Conservation (phyloP, 2,113 vertebrate species). For the Mustela nigripes region DNA sequence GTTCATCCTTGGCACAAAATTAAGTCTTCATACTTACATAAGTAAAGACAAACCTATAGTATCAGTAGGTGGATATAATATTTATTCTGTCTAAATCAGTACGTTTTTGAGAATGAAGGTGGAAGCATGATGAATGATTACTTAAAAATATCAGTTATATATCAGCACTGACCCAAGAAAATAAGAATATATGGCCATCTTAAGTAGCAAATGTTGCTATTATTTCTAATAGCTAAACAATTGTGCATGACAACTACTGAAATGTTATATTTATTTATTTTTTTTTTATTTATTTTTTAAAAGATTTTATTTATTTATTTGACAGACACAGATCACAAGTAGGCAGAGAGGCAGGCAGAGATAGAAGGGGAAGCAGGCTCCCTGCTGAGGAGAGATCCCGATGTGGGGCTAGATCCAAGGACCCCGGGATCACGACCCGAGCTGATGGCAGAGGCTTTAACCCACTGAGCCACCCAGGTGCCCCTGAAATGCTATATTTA, state of each 20-base stretch:
- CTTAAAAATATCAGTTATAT: neutral
- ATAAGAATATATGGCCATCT: neutral
- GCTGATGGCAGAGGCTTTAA: no score
- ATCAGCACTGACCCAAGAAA: neutral
- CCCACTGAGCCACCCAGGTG: no score
- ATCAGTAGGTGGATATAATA: neutral
- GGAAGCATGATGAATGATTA: neutral
- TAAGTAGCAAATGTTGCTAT: neutral
- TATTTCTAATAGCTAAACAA: neutral
- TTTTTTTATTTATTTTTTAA: no score
- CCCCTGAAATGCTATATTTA: constrained; percentile 8
- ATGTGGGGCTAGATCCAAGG: no score
- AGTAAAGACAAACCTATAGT: neutral
- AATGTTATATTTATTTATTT: constrained; percentile 13
- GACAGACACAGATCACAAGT: no score
- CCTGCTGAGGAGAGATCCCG: no score
- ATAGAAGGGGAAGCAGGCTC: no score
- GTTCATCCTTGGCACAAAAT: neutral
- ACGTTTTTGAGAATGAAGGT: neutral
- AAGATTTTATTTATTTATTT: no score
- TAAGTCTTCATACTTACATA: neutral
- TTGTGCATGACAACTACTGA: neutral
- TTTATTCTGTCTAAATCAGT: neutral
- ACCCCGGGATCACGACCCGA: no score
- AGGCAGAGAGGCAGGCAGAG: no score